Evolutionary conservation across 2,113 vertebrate species (phyloP).

Genomic region (Oceanites oceanicus): DNA sequence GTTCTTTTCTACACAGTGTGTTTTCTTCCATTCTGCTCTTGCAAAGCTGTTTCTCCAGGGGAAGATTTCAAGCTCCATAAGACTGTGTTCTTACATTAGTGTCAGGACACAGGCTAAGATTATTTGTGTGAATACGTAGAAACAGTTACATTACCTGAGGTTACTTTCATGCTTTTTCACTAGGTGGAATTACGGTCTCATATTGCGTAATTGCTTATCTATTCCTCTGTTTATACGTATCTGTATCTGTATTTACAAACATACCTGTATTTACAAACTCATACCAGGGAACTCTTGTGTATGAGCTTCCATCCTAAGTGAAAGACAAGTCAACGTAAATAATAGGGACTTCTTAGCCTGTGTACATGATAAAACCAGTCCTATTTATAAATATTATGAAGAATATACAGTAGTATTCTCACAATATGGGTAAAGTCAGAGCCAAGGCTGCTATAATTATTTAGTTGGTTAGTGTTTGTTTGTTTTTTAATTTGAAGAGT

Average conservation of each 20-base stretch:
- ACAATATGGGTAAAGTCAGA: background rate
- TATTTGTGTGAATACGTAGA: slow-evolving; percentile 47
- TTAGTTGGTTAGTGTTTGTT: background rate
- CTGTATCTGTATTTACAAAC: too few species aligned
- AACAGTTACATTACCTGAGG: slow-evolving; percentile 12
- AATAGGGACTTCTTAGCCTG: background rate
- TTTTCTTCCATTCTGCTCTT: background rate
- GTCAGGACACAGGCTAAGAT: slow-evolving; percentile 19
- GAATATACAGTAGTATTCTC: background rate
- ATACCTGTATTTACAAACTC: background rate
- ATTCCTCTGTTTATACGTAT: background rate
- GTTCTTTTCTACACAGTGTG: background rate
- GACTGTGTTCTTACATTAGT: background rate
- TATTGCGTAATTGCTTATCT: background rate
- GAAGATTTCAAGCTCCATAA: slow-evolving; percentile 20
- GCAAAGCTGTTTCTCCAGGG: slow-evolving; percentile 23
- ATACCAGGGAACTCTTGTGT: background rate
- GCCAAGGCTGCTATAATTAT: background rate
- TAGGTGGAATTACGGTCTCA: background rate
- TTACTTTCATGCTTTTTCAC: background rate
- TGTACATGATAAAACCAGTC: background rate
- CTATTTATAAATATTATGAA: background rate
- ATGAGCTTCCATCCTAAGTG: background rate
- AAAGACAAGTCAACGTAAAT: background rate
- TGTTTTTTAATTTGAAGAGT: background rate